phyloP scores from a whole-genome alignment of 2,797 vertebrate genomes.

The Hemitrygon akajei region DNA sequence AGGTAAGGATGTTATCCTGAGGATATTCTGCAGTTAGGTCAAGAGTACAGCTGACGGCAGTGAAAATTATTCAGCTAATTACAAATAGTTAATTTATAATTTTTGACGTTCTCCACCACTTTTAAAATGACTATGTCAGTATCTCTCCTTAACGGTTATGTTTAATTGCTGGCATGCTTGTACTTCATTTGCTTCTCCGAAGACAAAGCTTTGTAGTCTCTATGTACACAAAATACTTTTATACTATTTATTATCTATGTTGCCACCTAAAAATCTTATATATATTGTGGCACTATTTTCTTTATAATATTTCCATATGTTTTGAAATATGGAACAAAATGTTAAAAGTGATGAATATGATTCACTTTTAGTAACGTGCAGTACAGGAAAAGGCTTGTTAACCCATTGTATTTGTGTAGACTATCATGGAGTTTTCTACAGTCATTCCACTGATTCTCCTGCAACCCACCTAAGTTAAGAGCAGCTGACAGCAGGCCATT shows the following conservation, averaged over 20 bases:
- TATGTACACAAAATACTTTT: background rate
- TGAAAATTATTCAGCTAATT: background rate
- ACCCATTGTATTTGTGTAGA: no score
- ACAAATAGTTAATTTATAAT: background rate
- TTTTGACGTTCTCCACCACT: background rate
- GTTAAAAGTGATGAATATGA: background rate
- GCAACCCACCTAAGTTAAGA: no score
- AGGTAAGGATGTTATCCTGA: no score
- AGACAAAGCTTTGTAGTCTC: background rate
- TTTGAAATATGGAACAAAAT: background rate
- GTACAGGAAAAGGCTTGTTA: no score
- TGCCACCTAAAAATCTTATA: background rate
- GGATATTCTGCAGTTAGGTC: no score
- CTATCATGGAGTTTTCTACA: no score
- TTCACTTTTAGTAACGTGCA: no score
- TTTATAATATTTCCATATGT: background rate
- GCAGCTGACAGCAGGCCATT: no score
- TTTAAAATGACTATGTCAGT: background rate
- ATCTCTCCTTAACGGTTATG: background rate
- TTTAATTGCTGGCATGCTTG: background rate
- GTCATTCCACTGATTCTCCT: no score
- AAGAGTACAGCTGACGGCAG: background rate
- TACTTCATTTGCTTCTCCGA: background rate
- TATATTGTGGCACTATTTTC: background rate
- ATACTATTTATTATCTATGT: background rate